Percentiles rank a stretch among this genome's conserved stretches.
Conservation (phyloP, 2,797 vertebrate genomes). For the Paramormyrops hopkinsi region DNA sequence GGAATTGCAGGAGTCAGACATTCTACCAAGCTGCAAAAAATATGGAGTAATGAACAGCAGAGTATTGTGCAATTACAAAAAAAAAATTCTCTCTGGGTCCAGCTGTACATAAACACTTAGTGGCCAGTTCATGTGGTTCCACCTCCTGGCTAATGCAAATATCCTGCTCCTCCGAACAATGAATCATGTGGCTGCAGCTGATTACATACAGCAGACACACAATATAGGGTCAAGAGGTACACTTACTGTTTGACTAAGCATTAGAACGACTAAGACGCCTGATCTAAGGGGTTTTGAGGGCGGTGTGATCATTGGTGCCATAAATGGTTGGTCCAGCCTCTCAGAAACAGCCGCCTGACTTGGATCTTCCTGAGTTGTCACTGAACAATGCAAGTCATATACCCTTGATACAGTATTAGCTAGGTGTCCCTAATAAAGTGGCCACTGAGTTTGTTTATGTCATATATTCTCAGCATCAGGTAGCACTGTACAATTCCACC, state of each 20-base stretch:
- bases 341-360: not conserved
- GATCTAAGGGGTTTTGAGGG: not conserved
- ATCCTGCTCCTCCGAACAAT: not conserved
- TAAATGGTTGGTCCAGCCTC: not conserved
- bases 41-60: not conserved
- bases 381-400: not conserved
- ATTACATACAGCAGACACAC: not conserved
- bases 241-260: conserved; percentile 4
- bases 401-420: not conserved
- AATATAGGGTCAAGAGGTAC: not conserved
- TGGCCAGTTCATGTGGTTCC: not conserved
- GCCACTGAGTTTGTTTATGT: not conserved
- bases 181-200: not conserved
- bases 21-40: conserved; percentile 10
- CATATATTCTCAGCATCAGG: conserved; percentile 42
- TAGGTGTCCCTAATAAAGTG: not conserved
- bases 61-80: not conserved
- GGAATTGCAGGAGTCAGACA: not conserved
- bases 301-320: not conserved
- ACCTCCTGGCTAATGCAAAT: not conserved
- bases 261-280: not conserved
- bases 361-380: not conserved
- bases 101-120: not conserved
- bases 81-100: not conserved
- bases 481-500: conserved; percentile 26